These are phyloP conservation scores for Trilocha varians DNA, from an alignment of 2,888 invertebrate genomes.

Conservation along the genomic window DNA sequence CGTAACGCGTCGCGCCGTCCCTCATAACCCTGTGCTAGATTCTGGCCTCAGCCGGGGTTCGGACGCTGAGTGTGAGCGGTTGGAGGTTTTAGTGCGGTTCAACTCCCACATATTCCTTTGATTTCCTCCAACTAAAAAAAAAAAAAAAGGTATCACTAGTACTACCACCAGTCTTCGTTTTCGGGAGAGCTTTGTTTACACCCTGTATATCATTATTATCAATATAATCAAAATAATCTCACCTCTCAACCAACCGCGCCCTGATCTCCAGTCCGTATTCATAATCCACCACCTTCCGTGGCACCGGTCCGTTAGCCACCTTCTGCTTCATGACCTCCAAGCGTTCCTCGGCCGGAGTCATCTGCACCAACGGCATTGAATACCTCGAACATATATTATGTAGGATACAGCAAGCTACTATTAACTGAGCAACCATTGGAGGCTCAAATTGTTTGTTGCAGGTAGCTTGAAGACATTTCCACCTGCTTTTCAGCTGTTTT, in stretches of 20 bases:
- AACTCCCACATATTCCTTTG: too few relatives aligned
- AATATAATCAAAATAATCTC: too few relatives aligned
- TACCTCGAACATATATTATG: constrained; percentile 49
- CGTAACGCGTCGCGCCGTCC: too few relatives aligned
- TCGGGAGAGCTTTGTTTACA: too few relatives aligned
- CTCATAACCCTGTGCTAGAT: too few relatives aligned
- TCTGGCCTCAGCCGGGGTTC: too few relatives aligned
- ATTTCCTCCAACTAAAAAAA: too few relatives aligned
- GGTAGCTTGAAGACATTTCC: constrained; percentile 59
- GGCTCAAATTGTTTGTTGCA: constrained; percentile 62
- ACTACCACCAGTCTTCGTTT: too few relatives aligned
- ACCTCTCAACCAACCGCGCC: constrained; percentile 33
- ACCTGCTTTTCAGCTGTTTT: constrained; percentile 55
- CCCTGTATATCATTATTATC: too few relatives aligned
- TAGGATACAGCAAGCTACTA: constrained; percentile 50
- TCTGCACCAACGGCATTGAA: constrained; percentile 35
- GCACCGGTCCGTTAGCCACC: constrained; percentile 52
- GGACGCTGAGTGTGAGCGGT: too few relatives aligned
- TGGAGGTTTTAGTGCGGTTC: too few relatives aligned
- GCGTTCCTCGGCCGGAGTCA: constrained; percentile 53
- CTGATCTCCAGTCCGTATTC: constrained; percentile 34
- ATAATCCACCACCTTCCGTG: constrained; percentile 44
- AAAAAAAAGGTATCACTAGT: too few relatives aligned
- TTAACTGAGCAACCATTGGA: constrained; percentile 41
- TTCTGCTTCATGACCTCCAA: constrained; percentile 60